Evolutionary conservation across 2,797 vertebrate genomes (phyloP), one percentile per base, ranked within the genome.

Genomic region (Rhinogobio ventralis): DNA sequence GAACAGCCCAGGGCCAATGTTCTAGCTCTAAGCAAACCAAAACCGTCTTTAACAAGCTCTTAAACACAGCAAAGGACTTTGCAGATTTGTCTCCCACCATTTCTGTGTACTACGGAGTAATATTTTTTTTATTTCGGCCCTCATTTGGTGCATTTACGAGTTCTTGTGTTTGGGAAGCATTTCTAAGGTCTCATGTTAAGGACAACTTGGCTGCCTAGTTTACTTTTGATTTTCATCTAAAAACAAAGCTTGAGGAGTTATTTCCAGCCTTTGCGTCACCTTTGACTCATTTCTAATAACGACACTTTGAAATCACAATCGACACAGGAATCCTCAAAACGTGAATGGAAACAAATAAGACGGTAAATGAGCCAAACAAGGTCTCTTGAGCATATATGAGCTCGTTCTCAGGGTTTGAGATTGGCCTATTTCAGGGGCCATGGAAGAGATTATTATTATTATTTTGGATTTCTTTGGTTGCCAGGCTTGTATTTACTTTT

Each of bases 1-100:
- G 23, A 81, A 83, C 84, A 84, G 66, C 85, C 64, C 76, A 55
- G 83, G 77, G 83, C 83, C 83, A 89, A 79, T 62, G 53, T 71
- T 88, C 85, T 73, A 77, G 80, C 85, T 85, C 83, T 74, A 66
- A 86, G 83, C 72, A 81, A 83, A 89, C 82, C 69, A 87, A 83
- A 83, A 79, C 66, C 42, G 6, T n/a, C 45, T 77, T 86, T 86
- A 89, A 89, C 85, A 86, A 85, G 82, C 71, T 85, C 25, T 64
- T 80, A 60, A 84, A 57, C 60, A 49, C 79, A 30, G 25, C 69
- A 72, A 81, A 80, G 62, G 28, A 60, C 46, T 66, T 82, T 83
- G 49, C 75, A 78, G 82, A 82, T 87, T 86, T 81, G 69, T 74
- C 75, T 83, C 73, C 60, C 69, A 49, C 80, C 28, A 81, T 75